Evolutionary conservation across 2,113 vertebrate species (phyloP).

Genomic region (Phaetusa simplex): DNA sequence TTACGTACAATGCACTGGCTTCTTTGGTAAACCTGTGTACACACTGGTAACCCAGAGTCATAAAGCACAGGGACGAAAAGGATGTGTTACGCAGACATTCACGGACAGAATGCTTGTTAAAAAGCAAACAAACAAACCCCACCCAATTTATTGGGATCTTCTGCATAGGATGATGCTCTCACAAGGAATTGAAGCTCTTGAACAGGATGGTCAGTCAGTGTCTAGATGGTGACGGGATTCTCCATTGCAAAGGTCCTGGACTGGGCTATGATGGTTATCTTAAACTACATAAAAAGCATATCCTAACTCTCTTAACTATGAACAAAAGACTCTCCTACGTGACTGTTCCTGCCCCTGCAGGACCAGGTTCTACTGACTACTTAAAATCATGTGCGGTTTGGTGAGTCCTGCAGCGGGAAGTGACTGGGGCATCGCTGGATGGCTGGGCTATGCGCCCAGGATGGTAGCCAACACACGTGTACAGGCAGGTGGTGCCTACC

Average conservation of each 20-base stretch:
- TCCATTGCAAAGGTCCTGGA: not conserved
- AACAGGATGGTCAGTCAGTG: not conserved
- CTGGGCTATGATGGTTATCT: not conserved
- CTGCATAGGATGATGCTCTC: not conserved
- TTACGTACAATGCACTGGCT: not conserved
- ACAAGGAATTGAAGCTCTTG: not conserved
- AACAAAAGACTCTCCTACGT: not conserved
- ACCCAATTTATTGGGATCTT: not conserved
- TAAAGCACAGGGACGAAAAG: not conserved
- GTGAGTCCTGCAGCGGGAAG: not conserved
- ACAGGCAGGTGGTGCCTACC: not conserved
- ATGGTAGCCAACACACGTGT: not conserved
- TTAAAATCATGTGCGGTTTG: not conserved
- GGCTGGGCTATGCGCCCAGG: not conserved
- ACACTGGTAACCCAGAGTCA: not conserved
- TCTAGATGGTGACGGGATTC: not conserved
- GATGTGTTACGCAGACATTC: not conserved
- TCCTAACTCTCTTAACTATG: not conserved
- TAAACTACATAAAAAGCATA: not conserved
- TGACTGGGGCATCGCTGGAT: fast-evolving
- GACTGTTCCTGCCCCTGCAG: not conserved
- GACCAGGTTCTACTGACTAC: not conserved
- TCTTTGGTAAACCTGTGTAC: not conserved
- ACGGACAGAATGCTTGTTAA: fast-evolving
- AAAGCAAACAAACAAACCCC: not conserved